phyloP scores from a whole-genome alignment of 2,888 invertebrate genomes.

The Lissonota sp. region DNA sequence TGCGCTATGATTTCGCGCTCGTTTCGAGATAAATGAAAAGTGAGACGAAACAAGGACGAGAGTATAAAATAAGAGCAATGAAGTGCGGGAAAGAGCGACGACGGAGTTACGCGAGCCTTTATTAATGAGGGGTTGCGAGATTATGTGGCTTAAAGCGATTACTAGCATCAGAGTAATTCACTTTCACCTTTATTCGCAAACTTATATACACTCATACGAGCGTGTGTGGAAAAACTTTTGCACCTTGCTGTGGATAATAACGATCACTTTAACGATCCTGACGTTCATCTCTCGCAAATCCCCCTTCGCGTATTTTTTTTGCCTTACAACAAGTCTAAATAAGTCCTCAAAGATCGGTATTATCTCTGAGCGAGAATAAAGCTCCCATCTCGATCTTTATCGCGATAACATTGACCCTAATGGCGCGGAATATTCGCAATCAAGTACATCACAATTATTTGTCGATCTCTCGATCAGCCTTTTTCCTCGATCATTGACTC shows the following conservation, averaged over 20 bases:
- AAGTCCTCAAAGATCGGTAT: constrained; percentile 54
- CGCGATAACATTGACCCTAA: constrained; percentile 48
- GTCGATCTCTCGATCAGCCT: background rate
- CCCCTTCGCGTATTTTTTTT: background rate
- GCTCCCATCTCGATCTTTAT: constrained; percentile 5
- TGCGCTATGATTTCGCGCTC: constrained; percentile 45
- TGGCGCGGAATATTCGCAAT: constrained; percentile 13
- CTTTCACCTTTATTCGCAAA: constrained; percentile 41
- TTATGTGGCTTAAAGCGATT: constrained; percentile 58
- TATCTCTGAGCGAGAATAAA: constrained; percentile 25
- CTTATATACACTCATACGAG: background rate
- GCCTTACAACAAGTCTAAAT: constrained; percentile 48
- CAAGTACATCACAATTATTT: constrained; percentile 2
- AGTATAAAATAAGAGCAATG: constrained; percentile 22
- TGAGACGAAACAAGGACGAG: constrained; percentile 40
- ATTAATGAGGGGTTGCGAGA: constrained; percentile 57
- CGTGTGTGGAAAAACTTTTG: constrained; percentile 29
- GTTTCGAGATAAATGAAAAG: constrained; percentile 50
- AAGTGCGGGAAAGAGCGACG: constrained; percentile 12
- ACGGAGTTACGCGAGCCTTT: constrained; percentile 29
- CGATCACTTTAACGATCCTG: constrained; percentile 59
- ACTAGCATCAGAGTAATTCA: constrained; percentile 40
- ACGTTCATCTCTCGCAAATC: constrained; percentile 33
- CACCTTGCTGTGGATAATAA: constrained; percentile 47
- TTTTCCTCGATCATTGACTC: background rate